These are phyloP conservation scores for Sander lucioperca DNA, from an alignment of 2,113 vertebrate species.

Conservation along the genomic window DNA sequence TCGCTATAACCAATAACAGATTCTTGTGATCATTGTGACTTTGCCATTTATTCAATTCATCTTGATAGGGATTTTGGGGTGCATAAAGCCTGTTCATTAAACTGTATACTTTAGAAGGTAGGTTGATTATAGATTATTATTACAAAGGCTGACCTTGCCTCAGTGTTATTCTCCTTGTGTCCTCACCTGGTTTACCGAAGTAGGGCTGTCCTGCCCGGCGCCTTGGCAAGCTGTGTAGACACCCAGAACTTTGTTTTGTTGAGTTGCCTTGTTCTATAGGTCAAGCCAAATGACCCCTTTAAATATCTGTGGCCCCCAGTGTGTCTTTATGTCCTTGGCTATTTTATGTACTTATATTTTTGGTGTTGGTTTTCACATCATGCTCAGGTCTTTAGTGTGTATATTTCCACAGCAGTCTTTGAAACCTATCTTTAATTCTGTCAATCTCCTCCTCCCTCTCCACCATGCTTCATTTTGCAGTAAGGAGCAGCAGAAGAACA, in stretches of 20 bases:
- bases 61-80: not conserved
- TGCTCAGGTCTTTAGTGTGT: constrained; percentile 57
- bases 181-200: constrained; percentile 65
- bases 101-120: constrained; percentile 8
- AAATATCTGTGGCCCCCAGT: constrained; percentile 65
- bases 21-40: not conserved
- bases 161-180: constrained; percentile 59
- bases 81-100: constrained; percentile 1
- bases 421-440: constrained; percentile 8
- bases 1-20: not conserved
- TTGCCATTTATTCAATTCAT: not conserved
- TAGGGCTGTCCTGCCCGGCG: constrained; percentile 26
- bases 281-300: constrained; percentile 62
- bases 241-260: constrained; percentile 41
- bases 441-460: constrained; percentile 16
- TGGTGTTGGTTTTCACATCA: constrained; percentile 67
- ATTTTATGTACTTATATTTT: constrained; percentile 68
- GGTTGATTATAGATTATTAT: constrained; percentile 7
- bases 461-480: constrained; percentile 76
- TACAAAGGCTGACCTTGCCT: constrained; percentile 49
- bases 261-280: constrained; percentile 51
- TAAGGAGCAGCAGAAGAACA: constrained; percentile 95
- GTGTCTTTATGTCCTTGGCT: constrained; percentile 68
- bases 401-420: constrained; percentile 23
- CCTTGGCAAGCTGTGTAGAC: constrained; percentile 72